Evolutionary conservation across 2,797 vertebrate species (phyloP).

Genomic region (Pseudochirops cupreus): DNA sequence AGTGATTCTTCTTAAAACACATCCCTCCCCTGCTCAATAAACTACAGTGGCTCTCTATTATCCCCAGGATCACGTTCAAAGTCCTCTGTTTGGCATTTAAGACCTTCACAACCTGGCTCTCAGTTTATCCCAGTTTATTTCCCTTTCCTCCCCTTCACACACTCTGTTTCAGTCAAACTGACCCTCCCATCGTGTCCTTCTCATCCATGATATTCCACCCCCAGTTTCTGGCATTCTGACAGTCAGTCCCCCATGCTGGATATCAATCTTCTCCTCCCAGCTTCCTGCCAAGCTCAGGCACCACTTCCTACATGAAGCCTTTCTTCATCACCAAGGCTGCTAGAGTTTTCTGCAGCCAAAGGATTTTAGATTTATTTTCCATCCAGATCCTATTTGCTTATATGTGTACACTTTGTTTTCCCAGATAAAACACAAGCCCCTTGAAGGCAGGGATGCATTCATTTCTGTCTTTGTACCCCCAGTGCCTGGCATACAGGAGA

Average conservation of each 20-base stretch:
- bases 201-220: neutral
- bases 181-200: neutral
- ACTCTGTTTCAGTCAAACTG: neutral
- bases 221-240: neutral
- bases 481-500: neutral
- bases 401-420: neutral
- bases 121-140: neutral
- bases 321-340: neutral
- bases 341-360: neutral
- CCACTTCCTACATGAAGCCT: neutral
- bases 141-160: neutral
- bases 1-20: neutral
- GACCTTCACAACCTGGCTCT: neutral
- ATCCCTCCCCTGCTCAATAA: neutral
- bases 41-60: neutral
- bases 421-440: neutral
- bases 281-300: neutral
- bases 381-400: neutral
- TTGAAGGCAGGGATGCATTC: neutral
- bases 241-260: neutral
- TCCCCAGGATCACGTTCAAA: neutral
- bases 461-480: neutral
- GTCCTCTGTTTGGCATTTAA: neutral
- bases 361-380: neutral
- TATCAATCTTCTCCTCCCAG: neutral